Evolutionary conservation across 2,797 vertebrate genomes (phyloP), one percentile per base, ranked within the genome.

Genomic region (Pseudochirops corinnae): DNA sequence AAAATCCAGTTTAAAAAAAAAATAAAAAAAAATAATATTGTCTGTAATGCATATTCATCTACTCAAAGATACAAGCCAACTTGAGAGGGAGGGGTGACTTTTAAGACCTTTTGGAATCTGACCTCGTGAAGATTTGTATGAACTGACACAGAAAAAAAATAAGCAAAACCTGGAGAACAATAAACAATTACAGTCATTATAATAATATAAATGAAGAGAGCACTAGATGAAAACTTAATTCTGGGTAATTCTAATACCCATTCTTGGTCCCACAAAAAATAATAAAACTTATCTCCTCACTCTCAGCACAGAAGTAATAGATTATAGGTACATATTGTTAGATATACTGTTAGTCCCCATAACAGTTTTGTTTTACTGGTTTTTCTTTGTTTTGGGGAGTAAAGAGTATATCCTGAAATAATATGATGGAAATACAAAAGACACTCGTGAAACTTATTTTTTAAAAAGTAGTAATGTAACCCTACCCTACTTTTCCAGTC

Each of bases 1-100:
- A 96, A 24, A 13, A 93, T 96, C 96, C 95, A 98, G 95, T 93
- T 33, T 97, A 39, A n/a, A 24, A 82, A 82, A 46, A 10, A 46
- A 12, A 0, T 7, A 74, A 39, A 46, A 46, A 46, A 46, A 46
- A 46, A 46, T 46, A 46, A 82, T 46, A 18, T 74, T 39, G 67
- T 46, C n/a, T 82, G n/a, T 82, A 39, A 82, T 82, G 67, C n/a
- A 24, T 82, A 82, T 46, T 82, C n/a, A 46, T 82, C 33, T 74
- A 9, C 3, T 39, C 21, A 82, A 46, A 46, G 21, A 82, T 82
- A 24, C 18, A 21, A 74, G 18, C 67, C n/a, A 39, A 21, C n/a
- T 39, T 74, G 0, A 1, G 28, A 87, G 82, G 14, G n/a, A 50
- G 1, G 1, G 50, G 55, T 5, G 10, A 2, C 29, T 50, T 50